Evolutionary conservation across 2,797 vertebrate species (phyloP), one percentile per base, ranked within the genome.

Genomic region (Sebastes oblongus): DNA sequence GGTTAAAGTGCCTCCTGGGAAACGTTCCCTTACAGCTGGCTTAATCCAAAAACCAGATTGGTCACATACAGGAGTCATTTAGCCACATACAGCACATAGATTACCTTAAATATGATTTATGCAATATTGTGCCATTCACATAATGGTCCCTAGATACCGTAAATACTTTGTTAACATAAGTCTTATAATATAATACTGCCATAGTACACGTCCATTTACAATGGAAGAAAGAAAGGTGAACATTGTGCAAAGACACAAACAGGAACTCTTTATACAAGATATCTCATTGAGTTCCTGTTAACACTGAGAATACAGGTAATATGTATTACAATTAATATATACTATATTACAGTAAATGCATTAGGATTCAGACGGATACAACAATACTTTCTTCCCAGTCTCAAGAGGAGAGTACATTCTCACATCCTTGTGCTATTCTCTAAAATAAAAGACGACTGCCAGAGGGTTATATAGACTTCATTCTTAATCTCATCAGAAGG

Each of bases 231-330:
- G 65, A 90, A 93, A 90, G 88, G 86, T 88, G 88, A 89, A 94
- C 87, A 90, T 90, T 93, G 93, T 95, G 94, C 92, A 94, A 95
- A 94, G 86, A 94, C 91, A 92, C 72, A 86, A 85, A 88, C 39
- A 76, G 86, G 83, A 90, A 84, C 86, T 88, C 80, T 74, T 85
- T 69, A 39, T 81, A 89, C 39, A 77, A 90, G 87, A 92, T 92
- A 89, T 89, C 86, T 81, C 83, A 83, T 13, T 62, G 77, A 92
- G 90, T 83, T 93, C 89, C 90, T 20, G 78, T 42, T 80, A 80
- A 93, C 90, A 93, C 76, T 86, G 83, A 92, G 83, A 90, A 90
- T 90, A 93, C 87, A 90, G 80, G 78, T 86, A 86, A 92, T 91
- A 93, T 88, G 83, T 89, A 86, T 87, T 81, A 93, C 90, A 92